Conservation (phyloP, 2,888 invertebrate genomes). For the Graphium colonna region DNA sequence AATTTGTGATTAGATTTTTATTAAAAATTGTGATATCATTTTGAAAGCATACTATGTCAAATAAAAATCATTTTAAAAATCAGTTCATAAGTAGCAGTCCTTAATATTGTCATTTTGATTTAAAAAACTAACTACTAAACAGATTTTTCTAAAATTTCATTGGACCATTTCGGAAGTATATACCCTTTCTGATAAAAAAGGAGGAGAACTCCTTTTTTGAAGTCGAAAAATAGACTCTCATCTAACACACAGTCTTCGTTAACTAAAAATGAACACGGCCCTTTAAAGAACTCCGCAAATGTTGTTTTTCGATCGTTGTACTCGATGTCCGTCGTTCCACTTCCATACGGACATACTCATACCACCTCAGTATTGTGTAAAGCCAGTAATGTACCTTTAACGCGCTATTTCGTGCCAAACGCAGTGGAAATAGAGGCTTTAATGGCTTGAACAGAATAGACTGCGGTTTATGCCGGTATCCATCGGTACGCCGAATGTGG, state of each 20-base stretch:
- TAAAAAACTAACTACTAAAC: no score
- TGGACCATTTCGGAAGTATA: no score
- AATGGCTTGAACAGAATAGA: constrained; percentile 14
- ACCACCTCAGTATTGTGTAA: constrained; percentile 3
- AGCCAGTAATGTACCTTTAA: not conserved
- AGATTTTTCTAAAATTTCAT: no score
- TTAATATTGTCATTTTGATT: no score
- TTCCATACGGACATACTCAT: constrained; percentile 7
- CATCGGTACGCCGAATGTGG: constrained; percentile 5
- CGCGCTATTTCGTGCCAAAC: constrained; percentile 9
- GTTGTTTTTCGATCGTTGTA: constrained; percentile 13
- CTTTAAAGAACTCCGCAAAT: constrained; percentile 1
- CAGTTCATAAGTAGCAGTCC: no score
- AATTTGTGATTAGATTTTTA: no score
- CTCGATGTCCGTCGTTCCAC: not conserved
- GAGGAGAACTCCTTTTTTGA: no score
- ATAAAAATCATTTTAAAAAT: no score
- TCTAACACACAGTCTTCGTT: not conserved
- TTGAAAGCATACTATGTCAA: no score
- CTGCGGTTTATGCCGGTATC: constrained; percentile 2
- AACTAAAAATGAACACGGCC: constrained; percentile 3
- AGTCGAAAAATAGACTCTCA: no score
- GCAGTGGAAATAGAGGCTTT: constrained; percentile 12
- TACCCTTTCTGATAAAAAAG: no score
- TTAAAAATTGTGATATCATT: no score